Evolutionary conservation across 2,888 invertebrate species (phyloP).

Genomic region (Hirtodrosophila alboralis): DNA sequence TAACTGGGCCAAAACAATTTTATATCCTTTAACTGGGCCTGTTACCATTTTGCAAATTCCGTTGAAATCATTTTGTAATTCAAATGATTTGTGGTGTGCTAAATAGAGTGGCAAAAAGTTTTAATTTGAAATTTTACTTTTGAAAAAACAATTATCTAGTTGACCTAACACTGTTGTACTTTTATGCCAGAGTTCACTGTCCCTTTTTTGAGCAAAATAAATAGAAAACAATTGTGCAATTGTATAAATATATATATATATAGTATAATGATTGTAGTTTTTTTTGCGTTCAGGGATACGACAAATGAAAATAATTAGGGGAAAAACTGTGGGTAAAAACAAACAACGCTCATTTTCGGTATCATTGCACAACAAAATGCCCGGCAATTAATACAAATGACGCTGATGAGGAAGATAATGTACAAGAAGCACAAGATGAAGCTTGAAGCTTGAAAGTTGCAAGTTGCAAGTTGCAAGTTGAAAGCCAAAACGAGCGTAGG

Average conservation of each 20-base stretch:
- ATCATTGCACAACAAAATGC: conserved; percentile 76
- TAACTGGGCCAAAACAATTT: no score
- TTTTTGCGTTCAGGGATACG: conserved; percentile 27
- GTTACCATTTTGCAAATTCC: no score
- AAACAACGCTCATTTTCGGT: conserved; percentile 65
- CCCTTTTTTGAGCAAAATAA: conserved; percentile 3
- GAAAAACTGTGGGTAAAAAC: conserved; percentile 44
- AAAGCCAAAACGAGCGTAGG: conserved; percentile 32
- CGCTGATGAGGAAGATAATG: conserved; percentile 68
- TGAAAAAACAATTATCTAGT: no score
- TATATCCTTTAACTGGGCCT: no score
- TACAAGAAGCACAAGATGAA: conserved; percentile 30
- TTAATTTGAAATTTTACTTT: no score
- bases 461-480: conserved; percentile 34
- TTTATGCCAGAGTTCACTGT: background rate
- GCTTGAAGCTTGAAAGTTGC: conserved; percentile 43
- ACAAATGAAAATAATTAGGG: conserved; percentile 57
- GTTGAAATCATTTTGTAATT: no score
- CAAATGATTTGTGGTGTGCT: no score
- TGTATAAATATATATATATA: conserved; percentile 13
- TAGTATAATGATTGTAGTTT: conserved; percentile 21
- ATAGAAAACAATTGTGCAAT: conserved; percentile 21
- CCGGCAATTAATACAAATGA: conserved; percentile 79
- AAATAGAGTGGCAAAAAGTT: no score
- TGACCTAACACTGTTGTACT: no score